phyloP scores from a whole-genome alignment of 2,888 invertebrate species.

The Ptilodon capucinus region DNA sequence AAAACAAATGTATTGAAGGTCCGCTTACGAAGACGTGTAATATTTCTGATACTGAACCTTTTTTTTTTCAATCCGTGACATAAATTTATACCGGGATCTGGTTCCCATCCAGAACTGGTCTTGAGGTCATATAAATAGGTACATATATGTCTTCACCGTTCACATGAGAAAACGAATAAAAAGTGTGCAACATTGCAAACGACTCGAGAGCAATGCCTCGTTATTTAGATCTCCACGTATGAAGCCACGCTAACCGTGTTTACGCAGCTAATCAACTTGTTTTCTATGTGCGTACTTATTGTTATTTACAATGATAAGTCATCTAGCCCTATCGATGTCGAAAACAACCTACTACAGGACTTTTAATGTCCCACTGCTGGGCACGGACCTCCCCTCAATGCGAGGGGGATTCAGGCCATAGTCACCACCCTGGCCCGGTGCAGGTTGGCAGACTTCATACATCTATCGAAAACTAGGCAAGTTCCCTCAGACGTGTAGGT shows the following conservation, averaged over 20 bases:
- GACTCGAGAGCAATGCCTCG: conserved; percentile 16
- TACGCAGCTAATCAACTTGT: background rate
- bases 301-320: no score
- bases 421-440: no score
- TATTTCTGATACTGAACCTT: conserved; percentile 10
- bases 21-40: conserved; percentile 3
- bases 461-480: no score
- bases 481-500: no score
- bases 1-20: background rate
- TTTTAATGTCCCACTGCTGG: no score
- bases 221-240: background rate
- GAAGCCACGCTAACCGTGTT: background rate
- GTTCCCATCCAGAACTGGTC: conserved; percentile 36
- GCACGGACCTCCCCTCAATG: no score
- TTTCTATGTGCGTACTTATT: background rate
- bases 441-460: no score
- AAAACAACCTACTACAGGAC: no score
- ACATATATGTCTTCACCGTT: conserved; percentile 12
- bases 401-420: no score
- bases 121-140: conserved; percentile 8
- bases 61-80: conserved; percentile 11
- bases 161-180: conserved; percentile 25
- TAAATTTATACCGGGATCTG: conserved; percentile 27
- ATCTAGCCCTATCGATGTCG: no score
- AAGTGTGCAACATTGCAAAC: conserved; percentile 17